phyloP scores from a whole-genome alignment of 2,888 invertebrate species.

The Drosophila melanosoma region DNA sequence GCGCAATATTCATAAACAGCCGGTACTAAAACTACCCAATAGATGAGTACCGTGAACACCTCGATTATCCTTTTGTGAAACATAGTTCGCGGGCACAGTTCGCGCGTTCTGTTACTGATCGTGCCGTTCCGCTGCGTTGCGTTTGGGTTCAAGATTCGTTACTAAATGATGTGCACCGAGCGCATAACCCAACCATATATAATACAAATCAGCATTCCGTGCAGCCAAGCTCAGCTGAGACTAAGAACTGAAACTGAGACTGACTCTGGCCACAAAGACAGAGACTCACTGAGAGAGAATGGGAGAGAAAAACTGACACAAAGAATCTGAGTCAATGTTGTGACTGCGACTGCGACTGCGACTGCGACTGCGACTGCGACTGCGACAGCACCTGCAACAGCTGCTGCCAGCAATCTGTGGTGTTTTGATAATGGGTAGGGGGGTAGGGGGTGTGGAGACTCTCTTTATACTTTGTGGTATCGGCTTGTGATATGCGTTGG shows the following conservation, averaged over 20 bases:
- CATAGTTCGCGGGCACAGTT: slow-evolving; percentile 54
- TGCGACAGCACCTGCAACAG: not conserved
- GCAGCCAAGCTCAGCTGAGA: slow-evolving; percentile 41
- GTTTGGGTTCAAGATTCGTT: slow-evolving; percentile 66
- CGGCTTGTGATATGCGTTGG: slow-evolving; percentile 27
- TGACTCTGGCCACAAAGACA: not conserved
- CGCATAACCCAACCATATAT: slow-evolving; percentile 58
- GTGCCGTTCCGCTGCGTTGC: slow-evolving; percentile 53
- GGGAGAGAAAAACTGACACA: too few species aligned
- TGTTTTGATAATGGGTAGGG: not conserved
- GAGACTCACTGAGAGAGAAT: slow-evolving; percentile 1
- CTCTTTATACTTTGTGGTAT: slow-evolving; percentile 30
- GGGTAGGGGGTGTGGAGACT: not conserved
- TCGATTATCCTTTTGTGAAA: slow-evolving; percentile 77
- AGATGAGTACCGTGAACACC: slow-evolving; percentile 64
- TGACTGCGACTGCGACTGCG: slow-evolving; percentile 6
- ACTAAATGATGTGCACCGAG: slow-evolving; percentile 71
- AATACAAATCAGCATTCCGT: slow-evolving; percentile 59
- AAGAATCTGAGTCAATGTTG: slow-evolving; percentile 33
- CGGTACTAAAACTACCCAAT: slow-evolving; percentile 70
- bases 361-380: slow-evolving; percentile 21
- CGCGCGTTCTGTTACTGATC: slow-evolving; percentile 5
- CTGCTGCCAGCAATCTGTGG: slow-evolving; percentile 22
- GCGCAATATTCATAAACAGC: slow-evolving; percentile 59
- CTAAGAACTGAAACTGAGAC: slow-evolving; percentile 6